phyloP scores from a whole-genome alignment of 2,888 invertebrate genomes.

The Drosophila nr. perissopoda region DNA sequence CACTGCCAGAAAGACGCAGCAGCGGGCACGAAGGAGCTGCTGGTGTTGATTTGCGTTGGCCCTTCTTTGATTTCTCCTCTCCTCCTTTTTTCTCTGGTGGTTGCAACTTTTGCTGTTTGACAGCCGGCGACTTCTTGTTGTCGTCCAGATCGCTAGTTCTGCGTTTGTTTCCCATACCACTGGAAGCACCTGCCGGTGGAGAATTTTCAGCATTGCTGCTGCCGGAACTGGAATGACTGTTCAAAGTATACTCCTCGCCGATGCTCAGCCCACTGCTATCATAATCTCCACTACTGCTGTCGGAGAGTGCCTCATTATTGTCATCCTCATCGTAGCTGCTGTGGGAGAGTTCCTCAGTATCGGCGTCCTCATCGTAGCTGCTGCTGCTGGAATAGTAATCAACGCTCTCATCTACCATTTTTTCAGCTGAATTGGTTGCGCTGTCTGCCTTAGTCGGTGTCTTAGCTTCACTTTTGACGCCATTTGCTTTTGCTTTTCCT shows the following conservation, averaged over 20 bases:
- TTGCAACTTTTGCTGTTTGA: conserved; percentile 8
- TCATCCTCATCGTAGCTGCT: background rate
- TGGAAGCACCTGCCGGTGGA: background rate
- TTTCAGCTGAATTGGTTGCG: background rate
- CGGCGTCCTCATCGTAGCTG: background rate
- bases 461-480: background rate
- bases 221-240: background rate
- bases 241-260: conserved; percentile 5
- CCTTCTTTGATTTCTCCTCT: background rate
- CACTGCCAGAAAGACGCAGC: background rate
- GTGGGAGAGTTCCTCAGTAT: background rate
- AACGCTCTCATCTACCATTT: background rate
- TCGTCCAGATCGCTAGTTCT: conserved; percentile 3
- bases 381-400: background rate
- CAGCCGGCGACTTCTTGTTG: conserved; percentile 5
- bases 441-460: background rate
- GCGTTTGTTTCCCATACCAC: conserved; percentile 16
- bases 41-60: background rate
- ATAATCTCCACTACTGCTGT: background rate
- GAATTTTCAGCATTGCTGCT: background rate
- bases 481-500: background rate
- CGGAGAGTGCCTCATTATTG: too few species aligned
- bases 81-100: background rate
- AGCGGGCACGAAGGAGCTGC: conserved; percentile 1
- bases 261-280: background rate